Evolutionary conservation across 2,113 vertebrate genomes (phyloP).

Genomic region (Sprattus sprattus): DNA sequence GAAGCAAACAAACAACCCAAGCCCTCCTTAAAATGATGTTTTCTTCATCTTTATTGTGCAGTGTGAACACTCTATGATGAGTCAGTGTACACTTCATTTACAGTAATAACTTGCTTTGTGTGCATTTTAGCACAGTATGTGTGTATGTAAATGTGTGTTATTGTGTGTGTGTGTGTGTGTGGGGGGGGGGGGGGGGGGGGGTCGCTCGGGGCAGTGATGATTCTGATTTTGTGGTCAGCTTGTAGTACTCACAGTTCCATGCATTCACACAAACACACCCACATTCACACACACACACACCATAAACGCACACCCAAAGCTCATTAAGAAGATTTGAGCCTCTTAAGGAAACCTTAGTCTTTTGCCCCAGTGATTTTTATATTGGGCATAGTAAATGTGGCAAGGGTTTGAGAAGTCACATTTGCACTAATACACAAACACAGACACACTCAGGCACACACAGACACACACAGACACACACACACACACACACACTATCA

Average conservation of each 20-base stretch:
- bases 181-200: no score
- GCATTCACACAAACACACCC: not conserved
- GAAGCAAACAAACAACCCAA: no score
- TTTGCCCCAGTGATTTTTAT: not conserved
- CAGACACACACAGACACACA: not conserved
- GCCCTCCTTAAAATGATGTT: not conserved
- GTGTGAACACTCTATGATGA: not conserved
- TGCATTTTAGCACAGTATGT: not conserved
- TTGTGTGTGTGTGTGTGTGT: not conserved
- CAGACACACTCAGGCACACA: not conserved
- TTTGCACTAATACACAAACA: not conserved
- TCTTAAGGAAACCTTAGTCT: not conserved
- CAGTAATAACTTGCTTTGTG: no score
- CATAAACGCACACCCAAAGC: not conserved
- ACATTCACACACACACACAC: slow-evolving; percentile 3
- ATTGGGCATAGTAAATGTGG: not conserved
- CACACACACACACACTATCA: not conserved
- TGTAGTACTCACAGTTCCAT: not conserved
- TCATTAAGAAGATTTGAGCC: not conserved
- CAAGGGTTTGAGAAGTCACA: not conserved
- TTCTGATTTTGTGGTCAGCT: not conserved
- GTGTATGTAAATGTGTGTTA: not conserved
- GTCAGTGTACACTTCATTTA: not conserved
- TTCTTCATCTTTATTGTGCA: not conserved
- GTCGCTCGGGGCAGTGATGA: not conserved